phyloP scores from a whole-genome alignment of 2,113 vertebrate genomes.

The Engystomops pustulosus region DNA sequence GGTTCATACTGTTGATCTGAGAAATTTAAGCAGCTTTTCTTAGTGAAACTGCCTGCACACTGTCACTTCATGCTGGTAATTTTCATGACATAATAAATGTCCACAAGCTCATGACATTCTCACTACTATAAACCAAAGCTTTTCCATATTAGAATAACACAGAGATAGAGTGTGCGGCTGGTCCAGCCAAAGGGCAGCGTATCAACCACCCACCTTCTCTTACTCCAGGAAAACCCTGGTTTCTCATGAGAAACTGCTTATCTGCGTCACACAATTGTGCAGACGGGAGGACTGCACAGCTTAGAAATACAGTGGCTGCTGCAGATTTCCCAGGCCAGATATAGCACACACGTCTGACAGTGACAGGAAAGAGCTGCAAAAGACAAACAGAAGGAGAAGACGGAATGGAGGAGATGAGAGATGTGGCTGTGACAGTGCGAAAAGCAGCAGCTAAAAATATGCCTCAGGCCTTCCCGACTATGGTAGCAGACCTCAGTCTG shows the following conservation, averaged over 20 bases:
- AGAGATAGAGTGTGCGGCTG: constrained; percentile 25
- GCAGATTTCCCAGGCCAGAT: constrained; percentile 79
- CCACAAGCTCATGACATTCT: constrained; percentile 2
- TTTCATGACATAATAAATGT: constrained; percentile 24
- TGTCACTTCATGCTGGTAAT: background rate
- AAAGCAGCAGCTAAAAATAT: constrained; percentile 73
- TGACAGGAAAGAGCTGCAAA: constrained; percentile 66
- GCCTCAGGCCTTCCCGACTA: constrained; percentile 19
- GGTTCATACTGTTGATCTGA: too few relatives aligned
- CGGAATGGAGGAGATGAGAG: constrained; percentile 59
- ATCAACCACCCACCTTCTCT: constrained; percentile 24
- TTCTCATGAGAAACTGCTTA: constrained; percentile 83
- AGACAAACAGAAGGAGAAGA: constrained; percentile 64
- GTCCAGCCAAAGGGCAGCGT: constrained; percentile 44
- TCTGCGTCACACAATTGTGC: constrained; percentile 68
- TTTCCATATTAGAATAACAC: constrained; percentile 60
- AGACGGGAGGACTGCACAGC: constrained; percentile 64
- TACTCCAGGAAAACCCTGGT: constrained; percentile 63
- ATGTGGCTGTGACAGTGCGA: background rate
- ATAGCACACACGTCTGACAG: constrained; percentile 70
- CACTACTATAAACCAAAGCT: constrained; percentile 14
- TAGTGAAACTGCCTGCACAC: background rate
- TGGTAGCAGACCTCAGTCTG: background rate
- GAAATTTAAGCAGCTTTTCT: background rate
- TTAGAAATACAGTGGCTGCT: constrained; percentile 72